Evolutionary conservation across 2,797 vertebrate genomes (phyloP).

Genomic region (Lepidocolaptes lacrymiger): DNA sequence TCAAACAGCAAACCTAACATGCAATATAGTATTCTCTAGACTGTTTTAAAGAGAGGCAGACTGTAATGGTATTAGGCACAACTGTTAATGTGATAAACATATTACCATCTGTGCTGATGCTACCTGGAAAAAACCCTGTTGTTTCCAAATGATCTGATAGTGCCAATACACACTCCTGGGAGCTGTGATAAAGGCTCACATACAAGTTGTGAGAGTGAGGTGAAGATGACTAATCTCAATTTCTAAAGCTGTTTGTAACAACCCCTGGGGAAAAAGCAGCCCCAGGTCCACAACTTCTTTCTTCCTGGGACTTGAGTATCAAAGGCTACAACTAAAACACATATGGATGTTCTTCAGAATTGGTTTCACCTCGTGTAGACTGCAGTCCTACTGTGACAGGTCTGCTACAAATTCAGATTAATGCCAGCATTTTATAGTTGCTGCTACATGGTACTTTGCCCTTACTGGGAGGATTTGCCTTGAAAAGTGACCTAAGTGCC

Average conservation of each 20-base stretch:
- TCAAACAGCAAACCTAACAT: background rate
- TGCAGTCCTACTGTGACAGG: background rate
- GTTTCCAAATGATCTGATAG: constrained; percentile 46
- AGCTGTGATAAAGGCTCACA: constrained; percentile 6
- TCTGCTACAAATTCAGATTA: background rate
- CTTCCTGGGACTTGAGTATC: background rate
- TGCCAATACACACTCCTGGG: constrained; percentile 46
- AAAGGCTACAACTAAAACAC: background rate
- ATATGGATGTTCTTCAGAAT: background rate
- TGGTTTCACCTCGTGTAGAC: background rate
- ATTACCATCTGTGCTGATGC: constrained; percentile 67
- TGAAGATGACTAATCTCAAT: constrained; percentile 18
- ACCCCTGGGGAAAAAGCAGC: background rate
- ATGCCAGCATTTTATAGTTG: background rate
- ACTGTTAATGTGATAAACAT: constrained; percentile 60
- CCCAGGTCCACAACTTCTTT: background rate
- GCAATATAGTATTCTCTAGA: constrained; percentile 32
- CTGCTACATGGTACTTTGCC: background rate
- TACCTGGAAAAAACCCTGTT: constrained; percentile 66
- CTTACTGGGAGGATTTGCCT: background rate
- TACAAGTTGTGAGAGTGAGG: background rate
- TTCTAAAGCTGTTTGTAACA: constrained; percentile 34
- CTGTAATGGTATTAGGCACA: constrained; percentile 62
- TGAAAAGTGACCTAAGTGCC: background rate
- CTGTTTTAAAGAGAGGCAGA: constrained; percentile 49